A percentile compares a stretch with the other conserved stretches of the same genome.
phyloP scores from a whole-genome alignment of 2,888 invertebrate species.

The Macroteleia sp. region DNA sequence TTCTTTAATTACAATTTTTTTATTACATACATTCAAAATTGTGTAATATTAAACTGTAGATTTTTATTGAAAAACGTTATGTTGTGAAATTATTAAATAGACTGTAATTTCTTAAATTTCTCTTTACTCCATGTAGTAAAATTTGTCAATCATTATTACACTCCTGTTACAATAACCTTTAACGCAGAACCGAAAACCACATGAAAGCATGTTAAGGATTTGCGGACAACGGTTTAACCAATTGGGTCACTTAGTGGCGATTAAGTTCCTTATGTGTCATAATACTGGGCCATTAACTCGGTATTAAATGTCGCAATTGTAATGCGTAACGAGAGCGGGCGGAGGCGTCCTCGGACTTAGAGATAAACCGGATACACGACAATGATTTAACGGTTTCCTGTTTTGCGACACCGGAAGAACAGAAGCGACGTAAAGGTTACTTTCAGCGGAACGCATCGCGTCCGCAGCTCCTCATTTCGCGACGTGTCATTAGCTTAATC shows the following conservation, averaged over 20 bases:
- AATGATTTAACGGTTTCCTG: slow-evolving; percentile 54
- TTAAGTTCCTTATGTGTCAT: slow-evolving; percentile 55
- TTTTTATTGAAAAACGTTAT: too few species aligned
- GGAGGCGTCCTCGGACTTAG: slow-evolving; percentile 38
- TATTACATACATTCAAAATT: too few species aligned
- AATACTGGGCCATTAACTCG: slow-evolving; percentile 41
- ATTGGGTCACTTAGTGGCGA: slow-evolving; percentile 43
- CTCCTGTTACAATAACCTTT: too few species aligned
- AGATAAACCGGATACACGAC: slow-evolving; percentile 44
- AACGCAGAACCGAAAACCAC: too few species aligned
- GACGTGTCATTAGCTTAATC: slow-evolving; percentile 35
- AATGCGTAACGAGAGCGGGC: slow-evolving; percentile 39
- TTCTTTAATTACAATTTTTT: too few species aligned
- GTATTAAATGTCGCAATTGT: slow-evolving; percentile 43
- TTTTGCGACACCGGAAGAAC: slow-evolving; percentile 48
- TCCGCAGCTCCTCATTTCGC: slow-evolving; percentile 11
- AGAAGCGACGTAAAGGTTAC: slow-evolving; percentile 14
- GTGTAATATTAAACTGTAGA: too few species aligned
- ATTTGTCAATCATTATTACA: too few species aligned
- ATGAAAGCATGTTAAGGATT: too few species aligned
- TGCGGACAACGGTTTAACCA: slow-evolving; percentile 18
- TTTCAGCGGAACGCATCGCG: neutral
- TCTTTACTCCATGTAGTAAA: too few species aligned
- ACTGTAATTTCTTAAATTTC: too few species aligned
- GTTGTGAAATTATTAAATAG: too few species aligned